Evolutionary conservation across 2,797 vertebrate species (phyloP), one percentile per base, ranked within the genome.

Genomic region (Picus viridis): DNA sequence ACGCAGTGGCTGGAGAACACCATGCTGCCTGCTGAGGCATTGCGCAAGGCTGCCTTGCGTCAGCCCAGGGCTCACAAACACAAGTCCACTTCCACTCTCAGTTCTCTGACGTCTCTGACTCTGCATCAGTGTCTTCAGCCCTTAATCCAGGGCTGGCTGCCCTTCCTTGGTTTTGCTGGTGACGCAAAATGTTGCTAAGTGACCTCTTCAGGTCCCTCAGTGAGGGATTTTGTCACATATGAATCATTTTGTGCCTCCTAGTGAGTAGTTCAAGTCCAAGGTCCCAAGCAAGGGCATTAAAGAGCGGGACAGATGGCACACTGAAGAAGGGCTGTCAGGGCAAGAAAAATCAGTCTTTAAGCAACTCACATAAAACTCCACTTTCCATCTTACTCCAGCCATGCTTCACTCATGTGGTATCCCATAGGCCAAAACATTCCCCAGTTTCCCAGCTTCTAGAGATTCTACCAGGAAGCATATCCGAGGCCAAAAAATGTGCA

Each of bases 11-110:
- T 16, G 32, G 39, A 67, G 84, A 86, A 74, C 27, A 61, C 45
- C 27, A 61, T 4, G 2, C 86, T 41, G 39, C 34, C 13, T 76
- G 64, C 71, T 84, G 24, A 64, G 26, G 9, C 12, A 4, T 92
- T 96, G 64, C 74, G 79, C 57, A 79, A 94, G 68, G 68, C 56
- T 82, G 61, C 49, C 57, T 73, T 64, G 26, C 23, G 3, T 83
- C 65, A 77, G 81, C 72, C 4, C 2, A 58, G 69, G 51, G 49
- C 34, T 78, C 3, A 1, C 68, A 26, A 82, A 76, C 12, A 29
- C n/a, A 68, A 64, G 45, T 49, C 22, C 16, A 6, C 32, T 68
- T 89, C 74, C 15, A 9, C 45, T 62, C 9, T 0, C 34, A 7
- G 5, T 4, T 73, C 24, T 30, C 71, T 57, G 36, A 58, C 67